Evolutionary conservation across 1,140 invertebrate species (phyloP).

Genomic region (Prorops nasuta): DNA sequence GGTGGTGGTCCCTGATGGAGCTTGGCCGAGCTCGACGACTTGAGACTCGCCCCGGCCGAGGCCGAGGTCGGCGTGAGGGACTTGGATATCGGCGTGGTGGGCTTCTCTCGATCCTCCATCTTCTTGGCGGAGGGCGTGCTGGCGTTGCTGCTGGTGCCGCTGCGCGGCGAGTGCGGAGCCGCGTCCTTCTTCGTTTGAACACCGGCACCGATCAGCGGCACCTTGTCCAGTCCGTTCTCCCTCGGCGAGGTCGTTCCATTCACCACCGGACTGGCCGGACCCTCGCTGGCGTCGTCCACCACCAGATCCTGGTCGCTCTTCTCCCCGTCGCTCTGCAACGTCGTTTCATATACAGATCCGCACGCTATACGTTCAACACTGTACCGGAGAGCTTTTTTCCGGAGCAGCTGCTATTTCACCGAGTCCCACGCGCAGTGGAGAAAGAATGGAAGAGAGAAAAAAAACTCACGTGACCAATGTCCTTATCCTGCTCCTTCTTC

Average conservation of each 20-base stretch:
- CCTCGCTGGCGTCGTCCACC: constrained; percentile 89
- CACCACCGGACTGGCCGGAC: constrained; percentile 52
- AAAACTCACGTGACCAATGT: constrained; percentile 51
- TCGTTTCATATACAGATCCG: too few relatives aligned
- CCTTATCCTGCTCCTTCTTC: constrained; percentile 55
- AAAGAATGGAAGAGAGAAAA: not conserved
- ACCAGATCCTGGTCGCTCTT: constrained; percentile 97
- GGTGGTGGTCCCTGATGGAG: constrained; percentile 34
- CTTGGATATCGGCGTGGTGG: constrained; percentile 86
- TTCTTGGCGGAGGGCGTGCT: constrained; percentile 75
- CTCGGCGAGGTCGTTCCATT: constrained; percentile 75
- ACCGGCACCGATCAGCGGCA: constrained; percentile 39
- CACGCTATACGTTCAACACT: too few relatives aligned
- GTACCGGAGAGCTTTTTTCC: too few relatives aligned
- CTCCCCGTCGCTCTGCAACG: constrained; percentile 94
- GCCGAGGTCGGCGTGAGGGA: constrained; percentile 81
- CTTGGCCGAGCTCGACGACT: constrained; percentile 50
- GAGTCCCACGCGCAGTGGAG: too few relatives aligned
- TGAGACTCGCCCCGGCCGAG: constrained; percentile 42
- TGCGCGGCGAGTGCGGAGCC: constrained; percentile 63
- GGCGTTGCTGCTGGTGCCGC: constrained; percentile 76
- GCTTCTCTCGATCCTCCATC: constrained; percentile 73
- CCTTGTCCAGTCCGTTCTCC: constrained; percentile 75
- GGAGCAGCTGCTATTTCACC: too few relatives aligned
- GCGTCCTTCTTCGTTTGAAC: constrained; percentile 58